Evolutionary conservation across 35 echinoderm and acorn worm genomes (phyloP), one percentile per base, ranked within the genome.

Genomic region (Apostichopus parvimensis): DNA sequence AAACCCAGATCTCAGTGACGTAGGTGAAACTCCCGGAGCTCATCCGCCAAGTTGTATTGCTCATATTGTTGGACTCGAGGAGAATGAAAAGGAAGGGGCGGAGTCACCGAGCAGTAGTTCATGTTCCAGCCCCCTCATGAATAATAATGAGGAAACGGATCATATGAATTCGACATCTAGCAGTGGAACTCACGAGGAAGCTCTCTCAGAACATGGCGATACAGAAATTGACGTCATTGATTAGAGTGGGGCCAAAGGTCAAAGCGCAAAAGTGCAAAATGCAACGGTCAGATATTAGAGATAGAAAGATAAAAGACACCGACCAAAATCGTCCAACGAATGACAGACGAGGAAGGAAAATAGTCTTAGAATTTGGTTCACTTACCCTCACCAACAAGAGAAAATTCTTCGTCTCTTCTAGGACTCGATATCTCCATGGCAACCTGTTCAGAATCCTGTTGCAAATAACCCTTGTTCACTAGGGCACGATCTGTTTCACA

Each of bases 1-100:
- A 6, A 99, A 99, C 70, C 97, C 97, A 61, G 97, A 99, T 90
- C 91, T 99, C 6, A 99, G 97, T 91, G 97, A 99, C 83, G 97
- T 99, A n/a, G 91, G 91, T 4, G 92, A 90, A 70, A 66, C 87
- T 13, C 85, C 88, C 6, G 78, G 80, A 15, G 82, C 57, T 18
- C 89, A 86, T 54, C 80, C 73, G 22, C 59, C 91, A 4, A 82
- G 78, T 61, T 90, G 62, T 45, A 77, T 72, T 80, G 15, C 78
- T 8, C 85, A 88, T 72, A 92, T 88, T 82, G 79, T 56, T 21
- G 92, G 77, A 72, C 80, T 84, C 64, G 81, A 75, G 21, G 56
- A 77, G 22, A 73, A 93, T 65, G 66, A 57, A 9, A 88, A 96
- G n/a, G 93, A 94, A 77, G 87, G 89, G 34, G 18, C 76, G 76